Base-by-base conservation (phyloP, 2,113 vertebrate genomes). In the Vulpes ferrilata region DNA sequence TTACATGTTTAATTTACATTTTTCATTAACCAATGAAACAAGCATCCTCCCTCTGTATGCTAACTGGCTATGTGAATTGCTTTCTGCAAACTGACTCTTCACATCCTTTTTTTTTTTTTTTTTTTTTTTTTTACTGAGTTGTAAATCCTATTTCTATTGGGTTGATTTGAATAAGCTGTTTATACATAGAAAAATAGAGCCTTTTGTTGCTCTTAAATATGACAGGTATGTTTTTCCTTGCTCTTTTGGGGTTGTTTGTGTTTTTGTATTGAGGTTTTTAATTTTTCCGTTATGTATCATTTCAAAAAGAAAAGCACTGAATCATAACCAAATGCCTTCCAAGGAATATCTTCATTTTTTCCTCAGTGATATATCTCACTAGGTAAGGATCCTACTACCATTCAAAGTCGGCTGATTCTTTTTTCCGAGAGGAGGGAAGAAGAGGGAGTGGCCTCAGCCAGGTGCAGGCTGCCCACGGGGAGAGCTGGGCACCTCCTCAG, bases 21-120 rank as follows among this genome's bases (percentile, higher is more conserved):
- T 96, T 96, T 89, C 20, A 59, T 76, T 43, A 88, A 65, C 22
- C 43, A 94, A 57, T 57, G 43, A 95, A 11, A 80, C 22, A 16
- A 30, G 12, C 3, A 53, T 88, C 5, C 32, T 82, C 65, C 60
- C 32, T 82, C 60, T 51, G 3, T 59, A 59, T 79, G 43, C 7
- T 88, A 81, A 57, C 13, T 78, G n/a, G 27, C 3, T 84, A 74
- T 67, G 67, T 88, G 20, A 32, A 55, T 62, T 51, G 16, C 51
- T 93, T 93, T 59, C 20, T 67, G 3, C 73, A 86, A 90, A 80
- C 62, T 25, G 8, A 55, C 9, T 76, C 2, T 91, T 57, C 38
- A 53, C 15, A 67, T 67, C 8, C 3, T 90, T 76, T 91, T 51
- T 43, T 51, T n/a, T 30, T 23, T 43, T 51, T n/a, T 90, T 76